Evolutionary conservation across 2,113 vertebrate species (phyloP).

Genomic region (Festucalex cinctus): DNA sequence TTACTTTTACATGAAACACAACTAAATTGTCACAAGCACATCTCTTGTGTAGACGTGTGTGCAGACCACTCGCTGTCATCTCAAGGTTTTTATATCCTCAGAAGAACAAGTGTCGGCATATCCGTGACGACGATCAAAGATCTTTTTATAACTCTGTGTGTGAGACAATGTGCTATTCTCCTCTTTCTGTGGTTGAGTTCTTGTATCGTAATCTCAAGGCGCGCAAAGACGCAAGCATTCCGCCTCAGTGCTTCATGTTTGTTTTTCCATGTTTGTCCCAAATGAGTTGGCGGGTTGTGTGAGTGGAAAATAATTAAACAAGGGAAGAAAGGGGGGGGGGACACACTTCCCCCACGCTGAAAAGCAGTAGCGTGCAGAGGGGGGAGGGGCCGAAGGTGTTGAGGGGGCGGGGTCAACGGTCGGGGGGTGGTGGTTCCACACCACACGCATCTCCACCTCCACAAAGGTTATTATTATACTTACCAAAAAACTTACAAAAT

Average conservation of each 20-base stretch:
- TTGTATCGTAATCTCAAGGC: constrained; percentile 5
- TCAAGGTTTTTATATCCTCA: background rate
- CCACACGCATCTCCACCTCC: too few relatives aligned
- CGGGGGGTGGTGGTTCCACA: too few relatives aligned
- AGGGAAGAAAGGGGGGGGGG: background rate
- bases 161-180: background rate
- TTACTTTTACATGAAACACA: background rate
- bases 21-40: background rate
- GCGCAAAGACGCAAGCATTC: background rate
- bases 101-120: constrained; percentile 1
- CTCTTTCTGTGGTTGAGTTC: constrained; percentile 19
- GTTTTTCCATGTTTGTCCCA: constrained; percentile 8
- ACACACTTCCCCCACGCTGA: background rate
- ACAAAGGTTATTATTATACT: too few relatives aligned
- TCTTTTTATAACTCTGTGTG: background rate
- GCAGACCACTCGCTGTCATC: background rate
- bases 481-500: too few relatives aligned
- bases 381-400: too few relatives aligned
- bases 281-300: background rate
- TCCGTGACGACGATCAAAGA: background rate
- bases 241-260: background rate
- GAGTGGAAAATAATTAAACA: constrained; percentile 4
- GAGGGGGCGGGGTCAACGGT: too few relatives aligned
- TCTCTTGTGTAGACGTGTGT: background rate
- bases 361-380: background rate